A percentile compares a stretch with the other conserved stretches of the same genome.
These are phyloP conservation scores for Apeira syringaria DNA, from an alignment of 2,888 invertebrate genomes.

Conservation along the genomic window DNA sequence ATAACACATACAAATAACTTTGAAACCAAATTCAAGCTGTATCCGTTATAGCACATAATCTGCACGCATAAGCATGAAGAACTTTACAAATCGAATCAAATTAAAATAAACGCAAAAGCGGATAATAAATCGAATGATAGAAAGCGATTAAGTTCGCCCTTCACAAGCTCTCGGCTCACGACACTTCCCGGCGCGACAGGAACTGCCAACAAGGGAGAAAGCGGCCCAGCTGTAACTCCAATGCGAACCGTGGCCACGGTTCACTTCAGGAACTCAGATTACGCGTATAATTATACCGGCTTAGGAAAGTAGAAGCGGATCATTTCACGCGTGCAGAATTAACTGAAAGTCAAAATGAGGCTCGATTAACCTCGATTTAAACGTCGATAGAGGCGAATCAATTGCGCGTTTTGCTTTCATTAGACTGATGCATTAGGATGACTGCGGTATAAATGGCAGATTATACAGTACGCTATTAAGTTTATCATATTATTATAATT, in stretches of 20 bases:
- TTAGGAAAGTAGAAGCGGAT: conserved; percentile 18
- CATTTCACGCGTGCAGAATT: conserved; percentile 14
- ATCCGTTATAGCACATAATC: too few relatives aligned
- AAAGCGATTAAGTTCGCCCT: conserved; percentile 7
- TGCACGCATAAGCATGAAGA: background rate
- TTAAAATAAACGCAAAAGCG: background rate
- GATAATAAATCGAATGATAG: background rate
- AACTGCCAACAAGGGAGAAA: conserved; percentile 9
- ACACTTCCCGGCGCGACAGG: conserved; percentile 11
- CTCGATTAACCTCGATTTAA: conserved; percentile 12
- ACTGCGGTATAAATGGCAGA: too few relatives aligned
- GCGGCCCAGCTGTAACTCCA: background rate
- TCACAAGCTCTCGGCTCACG: background rate
- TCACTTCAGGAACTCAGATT: conserved; percentile 5
- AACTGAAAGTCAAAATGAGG: conserved; percentile 14
- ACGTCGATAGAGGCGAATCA: background rate
- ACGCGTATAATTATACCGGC: conserved; percentile 11
- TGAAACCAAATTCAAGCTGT: too few relatives aligned
- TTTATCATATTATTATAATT: too few relatives aligned
- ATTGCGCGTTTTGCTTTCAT: conserved; percentile 14
- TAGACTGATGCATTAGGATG: conserved; percentile 21
- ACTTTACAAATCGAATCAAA: conserved; percentile 1
- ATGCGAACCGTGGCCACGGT: background rate
- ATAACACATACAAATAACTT: too few relatives aligned
- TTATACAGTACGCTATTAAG: too few relatives aligned